Conservation (phyloP, 2,113 vertebrate species). For the Marcusenius ussheri region DNA sequence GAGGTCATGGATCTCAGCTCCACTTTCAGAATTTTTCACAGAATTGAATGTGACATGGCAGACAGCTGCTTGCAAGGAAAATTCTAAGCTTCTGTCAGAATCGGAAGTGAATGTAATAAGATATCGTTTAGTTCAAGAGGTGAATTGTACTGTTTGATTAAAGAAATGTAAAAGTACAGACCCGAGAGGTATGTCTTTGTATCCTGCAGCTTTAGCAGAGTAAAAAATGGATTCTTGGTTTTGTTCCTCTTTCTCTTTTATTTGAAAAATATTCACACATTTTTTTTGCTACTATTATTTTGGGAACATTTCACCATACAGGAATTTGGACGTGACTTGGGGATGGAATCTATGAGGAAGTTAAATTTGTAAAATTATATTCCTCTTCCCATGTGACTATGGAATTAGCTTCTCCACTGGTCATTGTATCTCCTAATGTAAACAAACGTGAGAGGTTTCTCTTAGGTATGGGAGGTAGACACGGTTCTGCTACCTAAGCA, state of each 20-base stretch:
- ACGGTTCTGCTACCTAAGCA: not conserved
- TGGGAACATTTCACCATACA: not conserved
- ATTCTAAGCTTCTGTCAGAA: not conserved
- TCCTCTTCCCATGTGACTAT: not conserved
- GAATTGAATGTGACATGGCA: not conserved
- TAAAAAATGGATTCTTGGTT: not conserved
- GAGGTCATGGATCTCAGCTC: not conserved
- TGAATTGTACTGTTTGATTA: not conserved
- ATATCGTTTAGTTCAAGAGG: not conserved
- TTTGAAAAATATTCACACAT: not conserved
- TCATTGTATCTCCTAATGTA: not conserved
- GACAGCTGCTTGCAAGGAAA: not conserved
- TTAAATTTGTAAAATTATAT: not conserved
- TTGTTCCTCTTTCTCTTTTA: not conserved
- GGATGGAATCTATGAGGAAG: not conserved
- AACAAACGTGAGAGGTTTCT: not conserved
- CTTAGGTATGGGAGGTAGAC: not conserved
- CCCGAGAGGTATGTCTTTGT: not conserved
- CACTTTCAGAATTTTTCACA: not conserved
- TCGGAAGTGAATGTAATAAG: not conserved
- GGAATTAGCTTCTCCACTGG: not conserved
- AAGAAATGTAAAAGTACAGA: not conserved
- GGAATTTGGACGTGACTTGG: not conserved
- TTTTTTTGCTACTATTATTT: not conserved
- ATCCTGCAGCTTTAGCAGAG: not conserved